phyloP scores from a whole-genome alignment of 2,888 invertebrate genomes.

The Tetanocera ferruginea region DNA sequence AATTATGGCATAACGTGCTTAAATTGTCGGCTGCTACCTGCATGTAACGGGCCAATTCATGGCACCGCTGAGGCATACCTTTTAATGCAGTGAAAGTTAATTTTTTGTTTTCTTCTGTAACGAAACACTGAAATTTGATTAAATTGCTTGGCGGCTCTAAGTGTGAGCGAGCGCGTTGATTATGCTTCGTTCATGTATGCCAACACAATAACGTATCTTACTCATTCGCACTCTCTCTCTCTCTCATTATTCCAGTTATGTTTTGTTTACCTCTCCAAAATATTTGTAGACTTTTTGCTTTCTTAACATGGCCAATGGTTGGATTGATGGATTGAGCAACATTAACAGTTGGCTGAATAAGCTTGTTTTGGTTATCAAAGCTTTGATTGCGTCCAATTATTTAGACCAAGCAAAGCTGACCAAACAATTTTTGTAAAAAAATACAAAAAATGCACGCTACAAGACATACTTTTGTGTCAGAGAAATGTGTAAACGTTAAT shows the following conservation, averaged over 20 bases:
- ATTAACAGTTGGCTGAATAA: not conserved
- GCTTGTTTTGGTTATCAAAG: not conserved
- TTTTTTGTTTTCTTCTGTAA: slow-evolving; percentile 8
- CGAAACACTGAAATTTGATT: slow-evolving; percentile 1
- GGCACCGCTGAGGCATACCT: not conserved
- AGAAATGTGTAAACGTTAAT: too few relatives aligned
- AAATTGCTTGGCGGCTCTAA: not conserved
- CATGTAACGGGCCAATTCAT: slow-evolving; percentile 9
- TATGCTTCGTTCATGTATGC: not conserved
- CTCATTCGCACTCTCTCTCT: not conserved
- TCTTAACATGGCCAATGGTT: not conserved
- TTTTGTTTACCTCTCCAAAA: not conserved
- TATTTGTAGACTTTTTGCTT: slow-evolving; percentile 3
- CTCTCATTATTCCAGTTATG: not conserved
- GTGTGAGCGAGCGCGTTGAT: too few relatives aligned
- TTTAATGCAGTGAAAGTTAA: slow-evolving; percentile 35
- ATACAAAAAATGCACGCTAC: too few relatives aligned
- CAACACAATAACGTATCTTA: not conserved
- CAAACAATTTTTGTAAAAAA: not conserved
- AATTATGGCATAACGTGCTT: not conserved
- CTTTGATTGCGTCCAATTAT: not conserved
- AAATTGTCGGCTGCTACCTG: not conserved
- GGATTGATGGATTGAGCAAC: too few relatives aligned
- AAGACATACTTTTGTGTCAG: too few relatives aligned
- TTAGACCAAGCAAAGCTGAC: not conserved